Evolutionary conservation across 1,140 invertebrate species (phyloP), one percentile per base, ranked within the genome.

Genomic region (Amyelois transitella): DNA sequence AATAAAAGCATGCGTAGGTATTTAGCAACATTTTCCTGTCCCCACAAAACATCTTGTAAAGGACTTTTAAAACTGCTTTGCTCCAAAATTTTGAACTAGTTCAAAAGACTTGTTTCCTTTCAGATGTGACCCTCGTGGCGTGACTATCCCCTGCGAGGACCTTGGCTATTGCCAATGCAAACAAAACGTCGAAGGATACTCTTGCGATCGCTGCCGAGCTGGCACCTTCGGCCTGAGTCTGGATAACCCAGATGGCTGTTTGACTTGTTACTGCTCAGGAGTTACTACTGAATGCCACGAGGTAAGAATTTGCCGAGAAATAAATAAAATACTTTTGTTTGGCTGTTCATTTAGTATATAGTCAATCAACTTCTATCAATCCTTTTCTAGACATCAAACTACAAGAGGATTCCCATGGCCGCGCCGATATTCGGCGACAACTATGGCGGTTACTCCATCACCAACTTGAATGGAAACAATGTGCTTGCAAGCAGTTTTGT

Each of bases 261-360:
- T 92, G 43, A 88, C 93, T 45, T 99, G 98, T 84, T 99, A 94
- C 88, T 99, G 98, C 86, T 98, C 96, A 58, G 96, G 96, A 5
- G 91, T 96, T 7, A 92, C 94, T 0, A 90, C 89, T 12, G 88
- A 93, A 10, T 99, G 98, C 77, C 90, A 91, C 75, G 87, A 93
- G 66, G 86, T 88, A 69, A 61, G 57, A 18, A 12, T 10, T 44
- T 32, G 5, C 20, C 25, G 25, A 6, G 25, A 28, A 28, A 47
- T 43, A n/a, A 45, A 20, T 14, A 53, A 25, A 24, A 19, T 49
- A 54, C n/a, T n/a, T n/a, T n/a, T n/a, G n/a, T n/a, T n/a, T n/a
- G n/a, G n/a, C n/a, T n/a, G n/a, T n/a, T n/a, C n/a, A n/a, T n/a
- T n/a, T n/a, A n/a, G n/a, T n/a, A n/a, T n/a, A n/a, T n/a, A n/a